These are phyloP conservation scores for Furnarius figulus DNA, from an alignment of 2,113 vertebrate species.

Conservation along the genomic window DNA sequence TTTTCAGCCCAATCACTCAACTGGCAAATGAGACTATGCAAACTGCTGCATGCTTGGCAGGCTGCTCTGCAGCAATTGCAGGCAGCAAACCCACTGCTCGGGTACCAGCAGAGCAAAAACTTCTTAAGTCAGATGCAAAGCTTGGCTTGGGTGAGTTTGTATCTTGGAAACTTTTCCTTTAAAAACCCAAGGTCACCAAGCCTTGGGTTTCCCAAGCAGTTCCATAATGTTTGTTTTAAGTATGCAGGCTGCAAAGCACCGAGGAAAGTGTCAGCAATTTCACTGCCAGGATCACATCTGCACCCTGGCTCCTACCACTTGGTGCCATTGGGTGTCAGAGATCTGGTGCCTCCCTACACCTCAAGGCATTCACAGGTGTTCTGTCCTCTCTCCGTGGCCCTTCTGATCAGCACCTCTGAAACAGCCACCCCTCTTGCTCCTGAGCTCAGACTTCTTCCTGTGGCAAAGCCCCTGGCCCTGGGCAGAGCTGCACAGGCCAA, in stretches of 20 bases:
- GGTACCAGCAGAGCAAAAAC: not conserved
- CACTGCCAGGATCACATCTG: not conserved
- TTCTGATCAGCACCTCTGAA: not conserved
- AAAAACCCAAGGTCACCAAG: not conserved
- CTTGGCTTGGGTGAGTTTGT: not conserved
- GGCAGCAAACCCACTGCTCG: not conserved
- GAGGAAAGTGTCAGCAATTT: not conserved
- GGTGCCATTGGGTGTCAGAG: not conserved
- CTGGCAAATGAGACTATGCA: not conserved
- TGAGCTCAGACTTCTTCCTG: not conserved
- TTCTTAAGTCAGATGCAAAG: not conserved
- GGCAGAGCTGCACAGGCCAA: not conserved
- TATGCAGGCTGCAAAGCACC: not conserved
- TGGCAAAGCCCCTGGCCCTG: not conserved
- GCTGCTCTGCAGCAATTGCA: fast-evolving
- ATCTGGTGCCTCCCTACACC: not conserved
- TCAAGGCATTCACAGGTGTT: not conserved
- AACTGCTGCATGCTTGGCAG: not conserved
- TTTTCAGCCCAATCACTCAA: not conserved
- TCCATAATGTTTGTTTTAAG: not conserved
- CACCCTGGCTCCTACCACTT: not conserved
- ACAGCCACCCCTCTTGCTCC: fast-evolving
- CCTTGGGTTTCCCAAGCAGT: not conserved
- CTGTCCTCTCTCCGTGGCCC: not conserved
- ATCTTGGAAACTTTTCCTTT: not conserved